Base-by-base conservation (phyloP, 1,140 invertebrate species). In the Macrocentrus cingulum region DNA sequence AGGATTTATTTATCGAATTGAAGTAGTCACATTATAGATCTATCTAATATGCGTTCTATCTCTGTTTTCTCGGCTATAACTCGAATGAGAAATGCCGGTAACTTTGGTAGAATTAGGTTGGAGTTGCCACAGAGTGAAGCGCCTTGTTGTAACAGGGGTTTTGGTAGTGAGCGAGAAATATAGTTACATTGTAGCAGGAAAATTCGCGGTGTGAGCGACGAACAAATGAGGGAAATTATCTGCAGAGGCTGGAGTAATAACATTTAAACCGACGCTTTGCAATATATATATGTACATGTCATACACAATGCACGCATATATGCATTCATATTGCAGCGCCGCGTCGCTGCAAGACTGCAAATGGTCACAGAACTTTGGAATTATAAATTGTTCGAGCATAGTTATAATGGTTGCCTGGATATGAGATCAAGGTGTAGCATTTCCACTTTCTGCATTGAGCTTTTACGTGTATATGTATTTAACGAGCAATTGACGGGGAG, bases 311-410 rank as follows among this genome's bases (percentile, higher is more conserved):
- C 6, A 34, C 6, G 29, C 11, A 6, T 11, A 34, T 34, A 34
- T 34, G 11, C 29, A 34, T 7, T 6, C 29, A 39, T n/a, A 39
- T n/a, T 8, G 7, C 11, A 39, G 3, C 7, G 11, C 9, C 7
- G 36, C n/a, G n/a, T n/a, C n/a, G 15, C 29, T 44, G n/a, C 45
- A 16, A 34, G 13, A 29, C 44, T 59, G 39, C 34, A 42, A 42
- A 23, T 20, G 48, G 36, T 39, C 25, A 20, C n/a, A 34, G 41
- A 39, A 22, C 29, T n/a, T 20, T 19, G 25, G 32, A 73, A 75
- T 76, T 76, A 75, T 77, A 71, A 75, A 75, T 77, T 75, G 69
- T 75, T 71, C 61, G 59, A 63, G 65, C 69, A 75, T 75, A 75
- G 65, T 77, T 75, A 66, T 68, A 69, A 76, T 73, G 69, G 72